These are phyloP conservation scores for Hemichromis elongatus DNA, from an alignment of 2,113 vertebrate genomes.

Conservation along the genomic window DNA sequence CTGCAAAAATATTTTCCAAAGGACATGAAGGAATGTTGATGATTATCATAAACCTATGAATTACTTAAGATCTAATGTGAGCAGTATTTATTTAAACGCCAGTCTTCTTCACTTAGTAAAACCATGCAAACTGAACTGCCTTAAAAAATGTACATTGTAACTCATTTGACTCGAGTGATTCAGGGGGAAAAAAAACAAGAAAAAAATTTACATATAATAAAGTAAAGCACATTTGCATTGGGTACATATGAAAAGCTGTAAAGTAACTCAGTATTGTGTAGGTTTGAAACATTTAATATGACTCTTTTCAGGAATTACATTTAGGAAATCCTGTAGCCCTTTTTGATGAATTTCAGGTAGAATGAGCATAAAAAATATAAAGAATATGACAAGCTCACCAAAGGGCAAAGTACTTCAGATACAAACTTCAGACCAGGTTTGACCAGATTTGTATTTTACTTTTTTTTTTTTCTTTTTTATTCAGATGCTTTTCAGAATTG, in stretches of 20 bases:
- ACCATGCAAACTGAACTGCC: background rate
- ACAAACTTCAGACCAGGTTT: background rate
- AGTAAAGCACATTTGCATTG: background rate
- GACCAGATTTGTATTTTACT: background rate
- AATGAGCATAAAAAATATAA: background rate
- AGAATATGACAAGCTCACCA: background rate
- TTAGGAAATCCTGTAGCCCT: background rate
- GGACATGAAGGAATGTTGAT: background rate
- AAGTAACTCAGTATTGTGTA: background rate
- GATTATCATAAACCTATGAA: background rate
- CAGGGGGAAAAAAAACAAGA: background rate
- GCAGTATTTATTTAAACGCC: background rate
- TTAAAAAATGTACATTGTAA: background rate
- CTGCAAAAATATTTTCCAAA: background rate
- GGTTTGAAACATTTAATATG: background rate
- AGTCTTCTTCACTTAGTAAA: background rate
- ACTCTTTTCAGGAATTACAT: background rate
- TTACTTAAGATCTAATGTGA: background rate
- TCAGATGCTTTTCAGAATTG: background rate
- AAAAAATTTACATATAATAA: background rate
- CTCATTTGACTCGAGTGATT: background rate
- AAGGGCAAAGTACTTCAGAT: background rate
- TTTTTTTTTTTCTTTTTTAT: background rate
- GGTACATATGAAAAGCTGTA: background rate
- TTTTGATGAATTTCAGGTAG: background rate